A percentile compares a stretch with the other conserved stretches of the same genome.
Evolutionary conservation across 2,113 vertebrate species (phyloP).

Genomic region (Gopherus flavomarginatus): DNA sequence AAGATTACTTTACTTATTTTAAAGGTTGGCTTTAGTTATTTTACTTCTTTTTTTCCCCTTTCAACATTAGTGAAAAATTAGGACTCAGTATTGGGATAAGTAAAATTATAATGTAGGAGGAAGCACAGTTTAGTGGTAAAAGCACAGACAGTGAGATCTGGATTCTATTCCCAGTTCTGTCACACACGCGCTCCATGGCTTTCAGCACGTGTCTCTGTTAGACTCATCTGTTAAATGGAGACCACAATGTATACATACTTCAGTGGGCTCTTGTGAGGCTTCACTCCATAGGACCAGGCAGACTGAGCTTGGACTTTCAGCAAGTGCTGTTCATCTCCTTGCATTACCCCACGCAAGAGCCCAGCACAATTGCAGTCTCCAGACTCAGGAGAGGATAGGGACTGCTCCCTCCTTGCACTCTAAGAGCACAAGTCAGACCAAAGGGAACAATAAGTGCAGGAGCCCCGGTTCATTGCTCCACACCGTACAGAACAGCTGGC

Average conservation of each 20-base stretch:
- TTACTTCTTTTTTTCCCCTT: background rate
- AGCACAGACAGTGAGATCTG: background rate
- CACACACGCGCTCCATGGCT: background rate
- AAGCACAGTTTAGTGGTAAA: accelerated
- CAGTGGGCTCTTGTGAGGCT: background rate
- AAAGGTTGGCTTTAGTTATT: background rate
- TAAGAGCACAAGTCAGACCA: background rate
- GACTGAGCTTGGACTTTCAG: background rate
- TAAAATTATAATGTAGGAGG: background rate
- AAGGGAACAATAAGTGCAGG: background rate
- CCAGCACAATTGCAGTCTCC: background rate
- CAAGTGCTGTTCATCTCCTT: background rate
- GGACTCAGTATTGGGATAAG: background rate
- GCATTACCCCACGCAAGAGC: background rate
- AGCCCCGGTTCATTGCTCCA: background rate
- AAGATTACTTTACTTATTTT: background rate
- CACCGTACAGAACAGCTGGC: background rate
- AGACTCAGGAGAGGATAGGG: background rate
- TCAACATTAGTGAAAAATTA: background rate
- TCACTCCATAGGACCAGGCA: background rate
- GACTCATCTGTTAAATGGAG: background rate
- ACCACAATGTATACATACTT: background rate
- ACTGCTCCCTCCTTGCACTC: background rate
- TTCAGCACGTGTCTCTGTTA: background rate
- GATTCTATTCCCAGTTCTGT: background rate